phyloP scores from a whole-genome alignment of 2,888 invertebrate genomes.

The Tryphoninae sp. region DNA sequence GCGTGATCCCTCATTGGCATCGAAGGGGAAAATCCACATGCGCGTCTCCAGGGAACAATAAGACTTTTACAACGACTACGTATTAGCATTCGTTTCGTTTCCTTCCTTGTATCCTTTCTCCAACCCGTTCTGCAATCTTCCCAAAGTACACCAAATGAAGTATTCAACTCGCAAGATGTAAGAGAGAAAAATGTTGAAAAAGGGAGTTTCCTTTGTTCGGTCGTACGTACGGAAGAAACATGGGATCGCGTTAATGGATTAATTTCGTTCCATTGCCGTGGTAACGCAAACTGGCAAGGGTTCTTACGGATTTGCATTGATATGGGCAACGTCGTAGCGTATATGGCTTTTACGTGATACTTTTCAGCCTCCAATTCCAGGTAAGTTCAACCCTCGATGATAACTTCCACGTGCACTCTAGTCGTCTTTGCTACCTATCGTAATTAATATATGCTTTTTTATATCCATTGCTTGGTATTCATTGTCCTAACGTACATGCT shows the following conservation, averaged over 20 bases:
- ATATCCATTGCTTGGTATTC: no score
- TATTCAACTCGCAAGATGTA: neutral
- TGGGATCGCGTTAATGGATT: neutral
- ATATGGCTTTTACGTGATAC: conserved; percentile 32
- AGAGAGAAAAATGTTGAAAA: neutral
- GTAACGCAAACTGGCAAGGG: neutral
- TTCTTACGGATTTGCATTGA: conserved; percentile 28
- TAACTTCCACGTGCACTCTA: neutral
- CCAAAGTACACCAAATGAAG: neutral
- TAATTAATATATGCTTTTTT: neutral
- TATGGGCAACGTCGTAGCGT: conserved; percentile 26
- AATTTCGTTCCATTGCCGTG: conserved; percentile 18
- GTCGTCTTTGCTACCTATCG: conserved; percentile 4
- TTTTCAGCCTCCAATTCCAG: neutral
- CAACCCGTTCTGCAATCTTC: neutral
- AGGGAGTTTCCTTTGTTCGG: neutral
- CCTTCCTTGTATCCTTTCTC: neutral
- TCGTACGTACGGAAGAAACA: neutral
- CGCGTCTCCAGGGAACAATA: no score
- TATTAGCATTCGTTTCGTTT: no score
- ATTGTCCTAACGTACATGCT: no score
- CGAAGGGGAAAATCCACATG: no score
- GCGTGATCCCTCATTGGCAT: no score
- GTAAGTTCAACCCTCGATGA: neutral
- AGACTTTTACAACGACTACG: no score